Evolutionary conservation across 2,888 invertebrate genomes (phyloP), one percentile per base, ranked within the genome.

Genomic region (Byasa hedistus): DNA sequence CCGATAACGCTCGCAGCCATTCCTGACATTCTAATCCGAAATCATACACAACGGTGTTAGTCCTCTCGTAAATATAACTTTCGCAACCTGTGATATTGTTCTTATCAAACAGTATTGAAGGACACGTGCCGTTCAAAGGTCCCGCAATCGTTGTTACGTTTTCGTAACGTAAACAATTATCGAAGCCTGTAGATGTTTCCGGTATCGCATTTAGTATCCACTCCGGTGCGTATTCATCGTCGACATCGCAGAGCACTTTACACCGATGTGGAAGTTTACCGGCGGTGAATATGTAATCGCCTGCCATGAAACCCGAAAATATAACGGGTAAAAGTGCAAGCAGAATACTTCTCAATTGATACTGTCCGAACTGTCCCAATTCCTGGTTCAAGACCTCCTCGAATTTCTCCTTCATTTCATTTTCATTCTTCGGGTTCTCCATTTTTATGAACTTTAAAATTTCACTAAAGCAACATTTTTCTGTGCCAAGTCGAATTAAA

Each of bases 1-100:
- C 96, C 39, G 96, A 94, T 68, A 96, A 80, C 7, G 95, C 93
- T 70, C 96, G 84, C 75, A 94, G 93, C 96, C 96, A 96, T 92
- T 90, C 92, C 64, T 93, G 87, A 72, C 92, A 92, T 73, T 87
- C 86, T 65, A 91, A 75, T 71, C 83, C 80, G 68, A 90, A 90
- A 69, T 90, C 90, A 71, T 85, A 90, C 32, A 90, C 90, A 19
- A 84, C 81, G 4, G 85, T 84, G 69, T 91, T 89, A 7, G 81
- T 87, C 70, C 81, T 83, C 57, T 81, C 83, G 69, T 87, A 82
- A 22, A 91, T 81, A 68, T 82, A 90, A 51, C 70, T 75, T n/a
- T 89, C 86, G 71, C 90, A 91, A 24, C 77, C 70, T 69, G 83
- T 72, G 23, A 78, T 80, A 48, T 44, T 78, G 69, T 75, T 80